Conservation (phyloP, 2,888 invertebrate genomes). For the Notodonta ziczac region DNA sequence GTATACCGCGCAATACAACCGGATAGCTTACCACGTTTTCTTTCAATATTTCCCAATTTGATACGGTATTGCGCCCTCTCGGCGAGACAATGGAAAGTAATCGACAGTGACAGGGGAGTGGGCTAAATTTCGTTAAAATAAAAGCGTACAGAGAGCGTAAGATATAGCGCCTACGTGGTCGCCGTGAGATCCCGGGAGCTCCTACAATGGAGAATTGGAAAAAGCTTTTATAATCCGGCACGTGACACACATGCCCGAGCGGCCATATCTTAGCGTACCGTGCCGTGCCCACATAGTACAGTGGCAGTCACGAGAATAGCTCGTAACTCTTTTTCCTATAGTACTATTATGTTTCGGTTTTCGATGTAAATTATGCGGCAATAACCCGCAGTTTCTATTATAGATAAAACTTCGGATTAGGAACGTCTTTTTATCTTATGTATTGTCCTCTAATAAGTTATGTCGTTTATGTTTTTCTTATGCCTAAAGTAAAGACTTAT, state of each 20-base stretch:
- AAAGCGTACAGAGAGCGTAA: constrained; percentile 80
- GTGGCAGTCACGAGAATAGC: constrained; percentile 32
- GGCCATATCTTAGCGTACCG: constrained; percentile 57
- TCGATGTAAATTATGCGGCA: constrained; percentile 34
- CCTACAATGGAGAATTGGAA: constrained; percentile 83
- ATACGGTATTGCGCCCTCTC: constrained; percentile 69
- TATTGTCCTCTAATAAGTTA: neutral
- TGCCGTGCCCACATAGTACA: constrained; percentile 45
- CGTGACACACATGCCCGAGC: constrained; percentile 81
- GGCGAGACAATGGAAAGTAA: constrained; percentile 80
- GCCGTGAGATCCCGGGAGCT: constrained; percentile 72
- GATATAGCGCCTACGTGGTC: constrained; percentile 84
- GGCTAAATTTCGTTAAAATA: constrained; percentile 84
- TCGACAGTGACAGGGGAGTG: constrained; percentile 78
- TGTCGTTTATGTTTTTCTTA: no score
- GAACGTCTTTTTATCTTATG: neutral
- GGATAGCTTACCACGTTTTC: constrained; percentile 76
- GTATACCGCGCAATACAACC: constrained; percentile 54
- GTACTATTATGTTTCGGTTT: constrained; percentile 46
- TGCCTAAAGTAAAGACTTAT: no score
- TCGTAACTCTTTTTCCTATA: constrained; percentile 59
- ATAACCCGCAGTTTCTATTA: constrained; percentile 24
- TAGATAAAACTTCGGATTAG: constrained; percentile 5
- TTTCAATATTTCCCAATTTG: constrained; percentile 83
- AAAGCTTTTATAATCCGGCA: constrained; percentile 84